Evolutionary conservation across 2,888 invertebrate species (phyloP).

Genomic region (Trachelus iudaicus): DNA sequence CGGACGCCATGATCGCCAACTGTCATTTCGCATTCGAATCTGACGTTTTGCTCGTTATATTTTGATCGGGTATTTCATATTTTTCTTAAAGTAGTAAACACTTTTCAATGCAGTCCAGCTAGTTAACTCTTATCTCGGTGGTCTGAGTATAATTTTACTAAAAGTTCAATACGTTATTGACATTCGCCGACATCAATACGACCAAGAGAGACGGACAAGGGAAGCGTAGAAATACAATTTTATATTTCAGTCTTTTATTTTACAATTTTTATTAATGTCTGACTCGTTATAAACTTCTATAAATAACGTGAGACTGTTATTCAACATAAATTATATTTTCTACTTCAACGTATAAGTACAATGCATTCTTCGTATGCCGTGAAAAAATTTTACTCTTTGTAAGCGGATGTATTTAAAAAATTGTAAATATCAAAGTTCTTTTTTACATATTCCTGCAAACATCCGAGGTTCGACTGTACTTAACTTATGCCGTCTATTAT

Average conservation of each 20-base stretch:
- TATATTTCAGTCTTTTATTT: background rate
- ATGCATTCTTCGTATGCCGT: no score
- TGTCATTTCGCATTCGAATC: slow-evolving; percentile 36
- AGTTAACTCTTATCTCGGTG: background rate
- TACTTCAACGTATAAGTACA: background rate
- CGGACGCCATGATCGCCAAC: slow-evolving; percentile 41
- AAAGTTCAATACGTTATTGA: background rate
- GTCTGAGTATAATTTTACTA: background rate
- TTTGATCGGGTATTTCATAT: background rate
- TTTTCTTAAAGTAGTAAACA: background rate
- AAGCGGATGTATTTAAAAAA: background rate
- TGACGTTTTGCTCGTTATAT: background rate
- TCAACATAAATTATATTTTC: background rate
- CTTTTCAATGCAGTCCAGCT: background rate
- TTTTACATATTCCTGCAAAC: background rate
- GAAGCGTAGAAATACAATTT: background rate
- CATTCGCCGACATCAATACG: background rate
- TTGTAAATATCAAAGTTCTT: background rate
- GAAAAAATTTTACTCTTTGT: no score
- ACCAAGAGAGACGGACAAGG: slow-evolving; percentile 7
- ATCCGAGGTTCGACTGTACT: no score
- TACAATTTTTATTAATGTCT: background rate
- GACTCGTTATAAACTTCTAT: background rate
- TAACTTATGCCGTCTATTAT: no score
- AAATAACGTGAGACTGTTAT: background rate